Conservation (phyloP, 2,797 vertebrate genomes). For the Gephyroberyx darwinii region DNA sequence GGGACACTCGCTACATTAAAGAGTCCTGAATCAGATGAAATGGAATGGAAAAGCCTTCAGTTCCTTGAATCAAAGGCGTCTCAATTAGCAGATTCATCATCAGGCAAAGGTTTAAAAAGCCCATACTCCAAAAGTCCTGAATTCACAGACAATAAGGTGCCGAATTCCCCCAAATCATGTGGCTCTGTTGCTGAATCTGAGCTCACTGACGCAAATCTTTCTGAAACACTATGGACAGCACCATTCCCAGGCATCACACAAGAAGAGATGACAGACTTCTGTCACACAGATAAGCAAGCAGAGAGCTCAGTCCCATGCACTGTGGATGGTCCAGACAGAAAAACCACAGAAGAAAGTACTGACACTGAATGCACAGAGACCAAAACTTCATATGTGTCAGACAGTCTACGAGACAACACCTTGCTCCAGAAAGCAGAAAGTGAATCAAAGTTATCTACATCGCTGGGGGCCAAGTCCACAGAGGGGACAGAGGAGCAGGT, state of each 20-base stretch:
- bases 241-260: slow-evolving; percentile 27
- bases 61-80: slow-evolving; percentile 2
- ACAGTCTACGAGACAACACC: neutral
- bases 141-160: neutral
- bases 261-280: slow-evolving; percentile 30
- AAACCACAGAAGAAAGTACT: slow-evolving; percentile 1
- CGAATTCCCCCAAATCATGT: slow-evolving; percentile 15
- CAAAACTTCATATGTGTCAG: neutral
- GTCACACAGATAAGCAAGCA: slow-evolving; percentile 27
- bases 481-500: slow-evolving; percentile 49
- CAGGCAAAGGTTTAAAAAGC: slow-evolving; percentile 1
- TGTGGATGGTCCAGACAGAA: slow-evolving; percentile 2
- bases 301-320: slow-evolving; percentile 1
- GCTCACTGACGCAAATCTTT: neutral
- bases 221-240: slow-evolving; percentile 10
- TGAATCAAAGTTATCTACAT: neutral
- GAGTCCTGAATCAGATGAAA: too few species aligned
- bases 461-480: slow-evolving; percentile 28
- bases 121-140: neutral
- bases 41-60: too few species aligned
- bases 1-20: too few species aligned
- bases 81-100: neutral
- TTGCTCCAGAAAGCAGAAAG: slow-evolving; percentile 3
- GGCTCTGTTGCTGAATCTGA: slow-evolving; percentile 12
- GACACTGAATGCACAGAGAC: neutral